Evolutionary conservation across 2,113 vertebrate genomes (phyloP).

Genomic region (Guaruba guarouba): DNA sequence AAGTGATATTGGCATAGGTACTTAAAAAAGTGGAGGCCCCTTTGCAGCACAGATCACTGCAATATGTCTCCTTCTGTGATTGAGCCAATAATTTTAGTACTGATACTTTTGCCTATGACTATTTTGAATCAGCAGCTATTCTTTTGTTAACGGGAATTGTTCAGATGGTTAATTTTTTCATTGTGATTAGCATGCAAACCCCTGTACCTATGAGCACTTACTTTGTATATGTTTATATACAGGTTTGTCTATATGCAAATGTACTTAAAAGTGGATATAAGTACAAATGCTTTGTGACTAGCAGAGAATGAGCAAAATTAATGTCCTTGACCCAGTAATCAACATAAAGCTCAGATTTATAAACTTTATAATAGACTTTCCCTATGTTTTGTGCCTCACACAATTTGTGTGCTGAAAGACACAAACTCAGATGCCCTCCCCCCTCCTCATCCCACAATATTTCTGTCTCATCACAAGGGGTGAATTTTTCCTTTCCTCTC

Average conservation of each 20-base stretch:
- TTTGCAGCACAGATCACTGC: background rate
- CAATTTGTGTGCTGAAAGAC: background rate
- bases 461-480: background rate
- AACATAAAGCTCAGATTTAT: background rate
- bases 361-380: background rate
- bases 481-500: background rate
- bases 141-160: background rate
- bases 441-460: rapidly evolving
- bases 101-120: background rate
- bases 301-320: background rate
- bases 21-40: background rate
- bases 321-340: background rate
- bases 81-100: background rate
- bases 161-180: background rate
- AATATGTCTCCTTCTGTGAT: background rate
- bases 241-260: background rate
- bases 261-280: background rate
- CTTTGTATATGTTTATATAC: background rate
- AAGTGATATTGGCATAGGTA: background rate
- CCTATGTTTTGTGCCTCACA: background rate
- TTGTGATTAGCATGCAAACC: background rate
- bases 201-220: background rate
- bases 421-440: background rate
- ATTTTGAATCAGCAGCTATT: background rate
- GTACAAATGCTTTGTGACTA: background rate